phyloP scores from a whole-genome alignment of 1,140 invertebrate genomes.

The Drosophila funebris region DNA sequence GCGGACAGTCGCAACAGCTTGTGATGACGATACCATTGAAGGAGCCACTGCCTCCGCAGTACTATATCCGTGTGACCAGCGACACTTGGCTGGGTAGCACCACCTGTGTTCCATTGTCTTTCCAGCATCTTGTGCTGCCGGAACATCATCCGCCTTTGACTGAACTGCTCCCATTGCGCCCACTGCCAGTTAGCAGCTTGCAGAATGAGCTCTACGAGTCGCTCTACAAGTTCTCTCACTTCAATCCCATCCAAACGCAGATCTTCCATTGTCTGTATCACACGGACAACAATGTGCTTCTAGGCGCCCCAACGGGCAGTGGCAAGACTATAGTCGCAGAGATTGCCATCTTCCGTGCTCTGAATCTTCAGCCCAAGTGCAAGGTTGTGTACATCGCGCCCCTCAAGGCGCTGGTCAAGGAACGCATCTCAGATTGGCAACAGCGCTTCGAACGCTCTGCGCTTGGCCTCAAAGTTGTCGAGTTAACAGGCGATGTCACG shows the following conservation, averaged over 20 bases:
- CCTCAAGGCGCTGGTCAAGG: constrained; percentile 97
- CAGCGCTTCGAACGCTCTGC: constrained; percentile 90
- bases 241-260: constrained; percentile 99
- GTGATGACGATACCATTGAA: constrained; percentile 98
- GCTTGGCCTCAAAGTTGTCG: constrained; percentile 94
- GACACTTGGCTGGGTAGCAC: constrained; percentile 96
- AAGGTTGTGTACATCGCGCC: constrained; percentile 99
- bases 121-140: constrained; percentile 95
- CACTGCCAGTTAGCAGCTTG: constrained; percentile 93
- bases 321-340: constrained; percentile 99
- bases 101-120: constrained; percentile 89
- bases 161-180: constrained; percentile 95
- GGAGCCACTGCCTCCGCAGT: constrained; percentile 96
- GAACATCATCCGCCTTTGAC: constrained; percentile 97
- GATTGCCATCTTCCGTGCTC: constrained; percentile 97
- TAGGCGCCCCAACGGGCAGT: constrained; percentile 99
- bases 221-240: constrained; percentile 96
- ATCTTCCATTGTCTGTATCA: constrained; percentile 98
- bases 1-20: constrained; percentile 90
- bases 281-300: constrained; percentile 96
- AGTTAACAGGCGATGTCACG: constrained; percentile 98
- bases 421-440: constrained; percentile 98
- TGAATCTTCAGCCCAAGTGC: constrained; percentile 91
- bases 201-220: constrained; percentile 91
- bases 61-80: constrained; percentile 93